phyloP scores from a whole-genome alignment of 1,140 invertebrate species.

The Trichonephila clavata region DNA sequence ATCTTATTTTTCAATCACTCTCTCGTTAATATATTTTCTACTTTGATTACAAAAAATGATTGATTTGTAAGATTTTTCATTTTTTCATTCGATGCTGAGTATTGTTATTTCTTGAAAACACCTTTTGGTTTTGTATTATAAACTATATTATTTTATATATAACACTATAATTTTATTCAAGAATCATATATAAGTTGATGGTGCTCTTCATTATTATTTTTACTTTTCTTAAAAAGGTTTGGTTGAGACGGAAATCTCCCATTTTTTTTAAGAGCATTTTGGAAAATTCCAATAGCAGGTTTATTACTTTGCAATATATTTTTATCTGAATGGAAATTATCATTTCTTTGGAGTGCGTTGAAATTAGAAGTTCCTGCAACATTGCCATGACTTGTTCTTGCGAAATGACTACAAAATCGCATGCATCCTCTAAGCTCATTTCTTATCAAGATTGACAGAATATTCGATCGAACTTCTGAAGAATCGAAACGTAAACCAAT shows the following conservation, averaged over 20 bases:
- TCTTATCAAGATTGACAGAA: slow-evolving; percentile 5
- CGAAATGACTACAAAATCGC: not conserved
- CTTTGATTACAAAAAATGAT: too few relatives aligned
- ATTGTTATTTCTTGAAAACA: not conserved
- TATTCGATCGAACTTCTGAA: not conserved
- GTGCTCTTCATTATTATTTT: not conserved
- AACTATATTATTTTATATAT: not conserved
- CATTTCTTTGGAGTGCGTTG: not conserved
- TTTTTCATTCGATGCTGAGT: too few relatives aligned
- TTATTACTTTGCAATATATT: not conserved
- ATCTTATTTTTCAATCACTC: too few relatives aligned
- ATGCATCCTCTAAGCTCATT: slow-evolving; percentile 1
- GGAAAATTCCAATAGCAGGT: not conserved
- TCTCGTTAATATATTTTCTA: too few relatives aligned
- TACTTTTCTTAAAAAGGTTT: not conserved
- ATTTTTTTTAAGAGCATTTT: not conserved
- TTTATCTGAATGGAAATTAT: not conserved
- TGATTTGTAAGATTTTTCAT: too few relatives aligned
- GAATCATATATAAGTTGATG: not conserved
- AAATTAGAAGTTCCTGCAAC: not conserved
- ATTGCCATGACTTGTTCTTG: not conserved
- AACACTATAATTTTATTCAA: not conserved
- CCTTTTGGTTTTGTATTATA: not conserved
- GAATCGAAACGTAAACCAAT: not conserved
- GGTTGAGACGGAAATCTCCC: not conserved